A percentile compares a stretch with the other conserved stretches of the same genome.
Evolutionary conservation across 2,888 invertebrate species (phyloP).

Genomic region (Tortricodes alternella): DNA sequence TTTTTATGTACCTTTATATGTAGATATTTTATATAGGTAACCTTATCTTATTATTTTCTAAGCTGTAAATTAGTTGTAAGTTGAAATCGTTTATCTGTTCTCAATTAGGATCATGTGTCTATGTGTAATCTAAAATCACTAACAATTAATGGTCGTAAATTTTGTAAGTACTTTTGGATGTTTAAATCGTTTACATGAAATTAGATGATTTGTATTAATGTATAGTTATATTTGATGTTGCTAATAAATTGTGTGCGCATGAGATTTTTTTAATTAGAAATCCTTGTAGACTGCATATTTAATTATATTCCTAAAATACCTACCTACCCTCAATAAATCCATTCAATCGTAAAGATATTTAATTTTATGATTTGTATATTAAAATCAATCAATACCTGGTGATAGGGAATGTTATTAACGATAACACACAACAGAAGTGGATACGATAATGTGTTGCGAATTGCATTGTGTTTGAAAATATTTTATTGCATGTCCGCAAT

Average conservation of each 20-base stretch:
- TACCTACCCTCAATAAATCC: background rate
- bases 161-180: slow-evolving; percentile 26
- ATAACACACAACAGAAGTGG: too few relatives aligned
- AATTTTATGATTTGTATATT: too few relatives aligned
- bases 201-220: slow-evolving; percentile 46
- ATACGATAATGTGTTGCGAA: too few relatives aligned
- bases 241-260: slow-evolving; percentile 49
- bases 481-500: too few relatives aligned
- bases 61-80: slow-evolving; percentile 33
- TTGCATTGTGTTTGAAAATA: too few relatives aligned
- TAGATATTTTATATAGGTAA: slow-evolving; percentile 46
- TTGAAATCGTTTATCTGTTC: slow-evolving; percentile 20
- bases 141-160: slow-evolving; percentile 6
- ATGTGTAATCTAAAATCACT: slow-evolving; percentile 17
- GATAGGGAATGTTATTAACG: background rate
- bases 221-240: slow-evolving; percentile 46
- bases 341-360: too few relatives aligned
- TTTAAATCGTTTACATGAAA: slow-evolving; percentile 24
- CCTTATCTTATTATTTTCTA: slow-evolving; percentile 35
- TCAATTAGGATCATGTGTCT: slow-evolving; percentile 19
- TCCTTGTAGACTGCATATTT: background rate
- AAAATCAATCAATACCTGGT: background rate
- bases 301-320: background rate
- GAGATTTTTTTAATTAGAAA: slow-evolving; percentile 7
- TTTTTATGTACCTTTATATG: slow-evolving; percentile 53